Evolutionary conservation across 2,113 vertebrate genomes (phyloP).

Genomic region (Toxotes jaculatrix): DNA sequence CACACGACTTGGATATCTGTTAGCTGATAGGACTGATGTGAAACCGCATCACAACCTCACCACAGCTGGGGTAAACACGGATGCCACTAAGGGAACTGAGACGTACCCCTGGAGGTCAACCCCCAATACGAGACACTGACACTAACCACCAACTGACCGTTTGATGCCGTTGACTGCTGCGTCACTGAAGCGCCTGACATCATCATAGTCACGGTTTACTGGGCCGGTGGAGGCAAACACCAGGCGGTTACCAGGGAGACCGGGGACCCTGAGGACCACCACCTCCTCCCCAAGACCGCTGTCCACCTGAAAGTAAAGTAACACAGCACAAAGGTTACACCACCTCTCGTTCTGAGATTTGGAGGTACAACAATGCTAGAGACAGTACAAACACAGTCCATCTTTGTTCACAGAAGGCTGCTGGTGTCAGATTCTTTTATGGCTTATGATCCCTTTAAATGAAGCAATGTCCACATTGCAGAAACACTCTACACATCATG

Average conservation of each 20-base stretch:
- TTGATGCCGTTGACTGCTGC: constrained; percentile 83
- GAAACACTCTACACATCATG: too few species aligned
- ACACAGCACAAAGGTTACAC: neutral
- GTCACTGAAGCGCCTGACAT: constrained; percentile 84
- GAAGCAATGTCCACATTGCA: too few species aligned
- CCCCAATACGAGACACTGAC: neutral
- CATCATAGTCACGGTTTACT: constrained; percentile 86
- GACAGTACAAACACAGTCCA: neutral
- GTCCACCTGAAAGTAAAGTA: constrained; percentile 77
- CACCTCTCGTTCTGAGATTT: neutral
- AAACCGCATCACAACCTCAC: too few species aligned
- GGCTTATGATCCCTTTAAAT: neutral
- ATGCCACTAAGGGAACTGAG: too few species aligned
- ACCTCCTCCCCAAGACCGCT: constrained; percentile 77
- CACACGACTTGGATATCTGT: too few species aligned
- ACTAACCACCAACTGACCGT: constrained; percentile 43
- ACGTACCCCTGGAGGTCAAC: neutral
- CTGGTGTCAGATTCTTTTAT: neutral
- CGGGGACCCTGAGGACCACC: constrained; percentile 81
- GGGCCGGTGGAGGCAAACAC: constrained; percentile 86
- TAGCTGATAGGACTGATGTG: too few species aligned
- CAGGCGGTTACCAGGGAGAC: constrained; percentile 83
- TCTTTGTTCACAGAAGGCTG: neutral
- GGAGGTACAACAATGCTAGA: neutral
- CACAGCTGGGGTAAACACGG: too few species aligned